phyloP scores from a whole-genome alignment of 2,113 vertebrate genomes.

The Neogobius melanostomus region DNA sequence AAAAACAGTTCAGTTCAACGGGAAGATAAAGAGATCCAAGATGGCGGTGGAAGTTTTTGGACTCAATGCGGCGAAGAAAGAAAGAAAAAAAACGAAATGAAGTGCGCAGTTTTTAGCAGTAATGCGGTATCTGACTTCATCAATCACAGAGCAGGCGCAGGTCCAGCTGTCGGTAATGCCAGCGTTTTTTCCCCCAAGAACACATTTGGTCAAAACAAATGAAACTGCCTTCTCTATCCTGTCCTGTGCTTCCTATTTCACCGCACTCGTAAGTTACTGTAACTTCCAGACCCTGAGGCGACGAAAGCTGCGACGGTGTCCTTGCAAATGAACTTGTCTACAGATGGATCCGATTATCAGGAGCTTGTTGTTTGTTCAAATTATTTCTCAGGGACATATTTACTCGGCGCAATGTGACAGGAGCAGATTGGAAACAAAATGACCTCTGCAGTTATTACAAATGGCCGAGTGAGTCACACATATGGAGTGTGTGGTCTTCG shows the following conservation, averaged over 20 bases:
- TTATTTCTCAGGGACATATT: background rate
- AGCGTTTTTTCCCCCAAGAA: too few species aligned
- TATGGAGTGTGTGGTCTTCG: too few species aligned
- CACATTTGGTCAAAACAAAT: too few species aligned
- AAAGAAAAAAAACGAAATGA: background rate
- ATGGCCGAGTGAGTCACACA: background rate
- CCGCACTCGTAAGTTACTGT: background rate
- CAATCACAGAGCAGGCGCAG: background rate
- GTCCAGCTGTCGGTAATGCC: too few species aligned
- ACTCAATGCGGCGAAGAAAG: background rate
- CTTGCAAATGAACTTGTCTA: constrained; percentile 3
- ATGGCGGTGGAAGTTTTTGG: background rate
- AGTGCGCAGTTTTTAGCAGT: background rate
- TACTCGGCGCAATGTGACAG: background rate
- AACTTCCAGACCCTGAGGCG: background rate
- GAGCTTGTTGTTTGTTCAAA: background rate
- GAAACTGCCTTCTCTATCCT: too few species aligned
- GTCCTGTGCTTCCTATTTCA: background rate
- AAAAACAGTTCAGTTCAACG: background rate
- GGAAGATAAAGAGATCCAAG: background rate
- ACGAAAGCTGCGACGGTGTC: background rate
- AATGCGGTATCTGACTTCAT: background rate
- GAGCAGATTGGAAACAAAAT: constrained; percentile 13
- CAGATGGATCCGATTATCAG: constrained; percentile 8
- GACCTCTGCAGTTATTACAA: background rate